phyloP scores from a whole-genome alignment of 2,797 vertebrate species.

The Antrozous pallidus region DNA sequence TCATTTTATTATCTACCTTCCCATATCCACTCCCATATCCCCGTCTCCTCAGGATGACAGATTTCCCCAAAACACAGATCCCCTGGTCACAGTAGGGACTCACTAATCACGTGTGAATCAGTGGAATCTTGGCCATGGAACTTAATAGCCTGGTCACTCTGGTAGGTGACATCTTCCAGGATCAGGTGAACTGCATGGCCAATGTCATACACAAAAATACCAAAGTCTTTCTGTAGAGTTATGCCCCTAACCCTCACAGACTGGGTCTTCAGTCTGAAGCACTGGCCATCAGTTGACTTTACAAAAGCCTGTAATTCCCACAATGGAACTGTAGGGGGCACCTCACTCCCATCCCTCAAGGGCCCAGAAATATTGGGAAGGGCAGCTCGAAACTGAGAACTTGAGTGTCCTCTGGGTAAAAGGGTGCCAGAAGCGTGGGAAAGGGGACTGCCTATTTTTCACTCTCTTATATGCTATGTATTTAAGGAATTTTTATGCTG shows the following conservation, averaged over 20 bases:
- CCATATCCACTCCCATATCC: background rate
- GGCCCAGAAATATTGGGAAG: background rate
- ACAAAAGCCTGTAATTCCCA: background rate
- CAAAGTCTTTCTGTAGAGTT: background rate
- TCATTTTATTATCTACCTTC: background rate
- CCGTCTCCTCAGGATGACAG: background rate
- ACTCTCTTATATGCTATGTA: background rate
- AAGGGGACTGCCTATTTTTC: background rate
- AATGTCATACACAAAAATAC: background rate
- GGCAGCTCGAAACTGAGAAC: background rate
- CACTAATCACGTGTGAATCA: background rate
- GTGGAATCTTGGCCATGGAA: background rate
- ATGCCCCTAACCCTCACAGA: background rate
- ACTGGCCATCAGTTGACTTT: background rate
- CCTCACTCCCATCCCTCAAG: background rate
- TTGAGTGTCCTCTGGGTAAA: background rate
- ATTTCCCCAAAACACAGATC: background rate
- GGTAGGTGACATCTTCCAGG: background rate
- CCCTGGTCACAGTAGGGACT: background rate
- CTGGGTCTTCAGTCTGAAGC: background rate
- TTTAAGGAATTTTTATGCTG: conserved; percentile 11
- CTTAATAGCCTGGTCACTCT: background rate
- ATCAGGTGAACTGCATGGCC: background rate
- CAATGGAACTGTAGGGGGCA: background rate
- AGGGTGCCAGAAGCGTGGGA: background rate